These are phyloP conservation scores for Caenorhabditis auriculariae DNA, from an alignment of 2,888 invertebrate genomes.

Conservation along the genomic window DNA sequence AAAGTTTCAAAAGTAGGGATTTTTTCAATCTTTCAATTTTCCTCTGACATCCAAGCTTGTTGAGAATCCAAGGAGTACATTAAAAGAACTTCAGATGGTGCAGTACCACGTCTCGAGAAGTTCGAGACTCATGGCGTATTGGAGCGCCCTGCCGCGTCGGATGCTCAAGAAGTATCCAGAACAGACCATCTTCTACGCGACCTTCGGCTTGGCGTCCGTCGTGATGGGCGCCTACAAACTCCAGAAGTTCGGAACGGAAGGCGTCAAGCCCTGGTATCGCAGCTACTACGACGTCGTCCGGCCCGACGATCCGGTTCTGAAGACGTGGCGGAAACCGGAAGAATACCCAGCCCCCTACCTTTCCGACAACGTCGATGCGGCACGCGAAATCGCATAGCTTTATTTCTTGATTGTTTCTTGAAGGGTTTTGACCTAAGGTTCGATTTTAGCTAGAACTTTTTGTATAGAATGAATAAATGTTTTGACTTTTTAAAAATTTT, in stretches of 20 bases:
- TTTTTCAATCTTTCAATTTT: no score
- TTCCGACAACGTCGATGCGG: conserved; percentile 36
- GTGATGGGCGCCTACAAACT: conserved; percentile 33
- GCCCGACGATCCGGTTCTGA: conserved; percentile 45
- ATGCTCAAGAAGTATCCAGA: conserved; percentile 48
- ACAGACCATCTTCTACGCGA: conserved; percentile 48
- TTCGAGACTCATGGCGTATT: conserved; percentile 37
- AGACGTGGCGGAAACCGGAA: conserved; percentile 53
- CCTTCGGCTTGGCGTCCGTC: conserved; percentile 48
- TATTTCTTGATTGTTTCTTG: no score
- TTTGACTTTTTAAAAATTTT: no score
- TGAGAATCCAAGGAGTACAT: no score
- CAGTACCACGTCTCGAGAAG: conserved; percentile 37
- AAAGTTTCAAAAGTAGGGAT: no score
- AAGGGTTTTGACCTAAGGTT: no score
- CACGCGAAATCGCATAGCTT: no score
- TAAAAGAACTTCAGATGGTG: conserved; percentile 22
- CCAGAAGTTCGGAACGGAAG: conserved; percentile 20
- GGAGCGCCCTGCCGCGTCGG: conserved; percentile 34
- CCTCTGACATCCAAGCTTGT: no score
- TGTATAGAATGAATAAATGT: no score
- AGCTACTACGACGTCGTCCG: conserved; percentile 53
- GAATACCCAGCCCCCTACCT: conserved; percentile 55
- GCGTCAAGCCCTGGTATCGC: conserved; percentile 37
- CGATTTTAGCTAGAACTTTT: no score